phyloP scores from a whole-genome alignment of 2,888 invertebrate species.

The Cheilosia vulpina region DNA sequence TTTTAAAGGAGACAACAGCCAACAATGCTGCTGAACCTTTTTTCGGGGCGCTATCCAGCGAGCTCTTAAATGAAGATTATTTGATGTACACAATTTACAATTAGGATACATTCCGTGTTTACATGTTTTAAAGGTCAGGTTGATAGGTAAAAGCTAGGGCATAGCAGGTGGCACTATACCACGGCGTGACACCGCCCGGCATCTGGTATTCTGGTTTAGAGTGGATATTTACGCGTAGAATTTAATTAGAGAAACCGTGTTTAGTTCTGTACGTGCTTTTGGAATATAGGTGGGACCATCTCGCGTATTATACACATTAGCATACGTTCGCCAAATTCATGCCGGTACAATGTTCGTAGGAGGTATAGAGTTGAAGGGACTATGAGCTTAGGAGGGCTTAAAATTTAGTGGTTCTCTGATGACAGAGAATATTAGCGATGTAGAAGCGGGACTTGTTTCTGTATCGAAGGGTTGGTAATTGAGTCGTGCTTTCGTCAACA shows the following conservation, averaged over 20 bases:
- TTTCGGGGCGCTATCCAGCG: slow-evolving; percentile 47
- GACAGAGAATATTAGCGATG: background rate
- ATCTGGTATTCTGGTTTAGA: slow-evolving; percentile 9
- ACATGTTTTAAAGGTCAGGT: slow-evolving; percentile 70
- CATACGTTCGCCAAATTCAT: slow-evolving; percentile 22
- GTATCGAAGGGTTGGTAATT: background rate
- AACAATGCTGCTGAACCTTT: slow-evolving; percentile 23
- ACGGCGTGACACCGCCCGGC: background rate
- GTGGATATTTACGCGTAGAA: slow-evolving; percentile 58
- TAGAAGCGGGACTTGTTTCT: background rate
- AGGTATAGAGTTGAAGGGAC: slow-evolving; percentile 3
- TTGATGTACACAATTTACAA: slow-evolving; percentile 69
- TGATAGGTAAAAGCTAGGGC: slow-evolving; percentile 16
- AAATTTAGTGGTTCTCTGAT: background rate
- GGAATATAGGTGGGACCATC: slow-evolving; percentile 4
- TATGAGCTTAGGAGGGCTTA: slow-evolving; percentile 7
- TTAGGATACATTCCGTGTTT: slow-evolving; percentile 71
- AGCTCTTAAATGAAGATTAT: slow-evolving; percentile 68
- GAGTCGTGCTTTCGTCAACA: no score
- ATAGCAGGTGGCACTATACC: background rate
- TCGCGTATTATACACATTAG: background rate
- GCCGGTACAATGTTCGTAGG: slow-evolving; percentile 3
- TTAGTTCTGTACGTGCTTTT: slow-evolving; percentile 47
- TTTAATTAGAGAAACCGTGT: slow-evolving; percentile 70
- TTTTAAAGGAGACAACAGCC: slow-evolving; percentile 55